A percentile compares a stretch with the other conserved stretches of the same genome.
These are phyloP conservation scores for Formica aserva DNA, from an alignment of 2,888 invertebrate species.

Conservation along the genomic window DNA sequence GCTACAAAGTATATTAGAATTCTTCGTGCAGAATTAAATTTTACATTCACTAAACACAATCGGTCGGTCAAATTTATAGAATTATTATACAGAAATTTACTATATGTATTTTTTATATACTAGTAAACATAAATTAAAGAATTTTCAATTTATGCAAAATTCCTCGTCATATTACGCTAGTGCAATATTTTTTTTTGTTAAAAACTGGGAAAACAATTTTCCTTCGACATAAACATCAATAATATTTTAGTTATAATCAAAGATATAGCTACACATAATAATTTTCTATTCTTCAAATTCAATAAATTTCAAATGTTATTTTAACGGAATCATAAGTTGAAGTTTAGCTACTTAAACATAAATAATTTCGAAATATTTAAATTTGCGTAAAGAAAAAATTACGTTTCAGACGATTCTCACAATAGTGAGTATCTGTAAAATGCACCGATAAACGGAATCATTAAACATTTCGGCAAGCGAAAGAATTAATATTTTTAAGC, in stretches of 20 bases:
- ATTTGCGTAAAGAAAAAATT: background rate
- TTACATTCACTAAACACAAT: background rate
- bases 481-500: slow-evolving; percentile 17
- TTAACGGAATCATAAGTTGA: background rate
- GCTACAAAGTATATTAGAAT: slow-evolving; percentile 14
- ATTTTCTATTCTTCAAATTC: background rate
- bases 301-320: background rate
- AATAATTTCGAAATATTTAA: background rate
- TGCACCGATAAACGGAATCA: background rate
- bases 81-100: background rate
- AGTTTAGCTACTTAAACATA: background rate
- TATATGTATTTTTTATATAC: background rate
- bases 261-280: too few species aligned
- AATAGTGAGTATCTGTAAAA: background rate
- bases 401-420: background rate
- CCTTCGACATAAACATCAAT: background rate
- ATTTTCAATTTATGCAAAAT: background rate
- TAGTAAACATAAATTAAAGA: background rate
- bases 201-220: background rate
- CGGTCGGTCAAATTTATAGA: background rate
- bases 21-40: background rate
- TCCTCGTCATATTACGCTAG: background rate
- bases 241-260: background rate
- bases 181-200: background rate
- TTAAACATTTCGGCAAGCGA: slow-evolving; percentile 12